phyloP scores from a whole-genome alignment of 2,797 vertebrate species.

The Chelidonichthys spinosus region DNA sequence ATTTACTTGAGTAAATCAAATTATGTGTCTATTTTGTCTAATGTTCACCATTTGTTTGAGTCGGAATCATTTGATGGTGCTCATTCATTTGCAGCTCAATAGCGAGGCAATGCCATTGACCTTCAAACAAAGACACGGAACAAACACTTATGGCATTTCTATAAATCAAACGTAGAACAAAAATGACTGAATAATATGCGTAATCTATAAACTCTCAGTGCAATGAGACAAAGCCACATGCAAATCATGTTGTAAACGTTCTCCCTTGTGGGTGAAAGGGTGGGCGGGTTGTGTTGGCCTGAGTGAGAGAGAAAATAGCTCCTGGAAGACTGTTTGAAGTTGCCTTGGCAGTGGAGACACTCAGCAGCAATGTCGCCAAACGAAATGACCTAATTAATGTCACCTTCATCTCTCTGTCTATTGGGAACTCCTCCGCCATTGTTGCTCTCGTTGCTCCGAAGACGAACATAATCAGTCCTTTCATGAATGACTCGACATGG shows the following conservation, averaged over 20 bases:
- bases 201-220: slow-evolving; percentile 51
- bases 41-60: neutral
- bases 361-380: slow-evolving; percentile 26
- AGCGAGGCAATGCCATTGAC: slow-evolving; percentile 43
- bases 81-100: neutral
- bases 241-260: slow-evolving; percentile 53
- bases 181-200: slow-evolving; percentile 63
- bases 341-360: slow-evolving; percentile 47
- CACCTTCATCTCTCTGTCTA: slow-evolving; percentile 64
- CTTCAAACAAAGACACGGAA: slow-evolving; percentile 67
- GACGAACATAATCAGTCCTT: slow-evolving; percentile 51
- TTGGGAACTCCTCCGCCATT: slow-evolving; percentile 42
- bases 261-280: slow-evolving; percentile 36
- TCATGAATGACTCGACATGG: slow-evolving; percentile 39
- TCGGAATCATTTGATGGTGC: neutral
- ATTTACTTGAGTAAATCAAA: neutral
- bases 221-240: slow-evolving; percentile 36
- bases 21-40: neutral
- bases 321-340: slow-evolving; percentile 64
- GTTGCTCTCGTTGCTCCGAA: slow-evolving; percentile 58
- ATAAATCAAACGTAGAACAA: slow-evolving; percentile 62
- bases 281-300: slow-evolving; percentile 47
- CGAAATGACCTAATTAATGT: slow-evolving; percentile 66
- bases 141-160: slow-evolving; percentile 21
- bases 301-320: slow-evolving; percentile 28